Percentiles rank a stretch among this genome's conserved stretches.
phyloP scores from a whole-genome alignment of 2,797 vertebrate genomes.

The Microctenopoma stevenorrisi region DNA sequence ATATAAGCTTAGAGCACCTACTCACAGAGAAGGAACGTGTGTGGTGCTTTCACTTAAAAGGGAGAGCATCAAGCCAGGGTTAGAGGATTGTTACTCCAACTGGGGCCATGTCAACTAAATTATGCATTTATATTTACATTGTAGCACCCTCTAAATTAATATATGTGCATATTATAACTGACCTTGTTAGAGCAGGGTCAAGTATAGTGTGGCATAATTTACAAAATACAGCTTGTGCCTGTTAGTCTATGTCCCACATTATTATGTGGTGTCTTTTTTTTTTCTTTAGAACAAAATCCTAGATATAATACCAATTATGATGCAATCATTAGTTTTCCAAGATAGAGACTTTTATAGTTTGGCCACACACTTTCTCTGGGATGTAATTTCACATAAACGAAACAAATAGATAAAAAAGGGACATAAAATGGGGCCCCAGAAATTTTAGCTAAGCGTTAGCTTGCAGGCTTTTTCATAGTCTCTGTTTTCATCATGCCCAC shows the following conservation, averaged over 20 bases:
- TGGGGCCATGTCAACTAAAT: constrained; percentile 48
- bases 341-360: constrained; percentile 45
- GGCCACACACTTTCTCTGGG: constrained; percentile 15
- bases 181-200: constrained; percentile 36
- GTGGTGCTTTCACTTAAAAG: constrained; percentile 20
- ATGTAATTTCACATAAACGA: constrained; percentile 33
- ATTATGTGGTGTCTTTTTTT: constrained; percentile 2
- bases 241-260: constrained; percentile 13
- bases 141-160: constrained; percentile 45
- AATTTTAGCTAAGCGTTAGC: constrained; percentile 39
- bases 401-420: constrained; percentile 21
- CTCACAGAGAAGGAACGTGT: background rate
- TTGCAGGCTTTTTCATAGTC: constrained; percentile 45
- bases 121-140: constrained; percentile 49
- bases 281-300: constrained; percentile 25
- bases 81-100: constrained; percentile 36
- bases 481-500: constrained; percentile 53
- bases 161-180: constrained; percentile 39
- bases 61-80: constrained; percentile 17
- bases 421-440: constrained; percentile 34
- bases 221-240: constrained; percentile 19
- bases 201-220: constrained; percentile 30
- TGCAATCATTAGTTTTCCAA: constrained; percentile 26
- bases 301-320: constrained; percentile 35
- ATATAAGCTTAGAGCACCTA: background rate